These are phyloP conservation scores for Aspidapion aeneum DNA, from an alignment of 2,888 invertebrate genomes.

Conservation along the genomic window DNA sequence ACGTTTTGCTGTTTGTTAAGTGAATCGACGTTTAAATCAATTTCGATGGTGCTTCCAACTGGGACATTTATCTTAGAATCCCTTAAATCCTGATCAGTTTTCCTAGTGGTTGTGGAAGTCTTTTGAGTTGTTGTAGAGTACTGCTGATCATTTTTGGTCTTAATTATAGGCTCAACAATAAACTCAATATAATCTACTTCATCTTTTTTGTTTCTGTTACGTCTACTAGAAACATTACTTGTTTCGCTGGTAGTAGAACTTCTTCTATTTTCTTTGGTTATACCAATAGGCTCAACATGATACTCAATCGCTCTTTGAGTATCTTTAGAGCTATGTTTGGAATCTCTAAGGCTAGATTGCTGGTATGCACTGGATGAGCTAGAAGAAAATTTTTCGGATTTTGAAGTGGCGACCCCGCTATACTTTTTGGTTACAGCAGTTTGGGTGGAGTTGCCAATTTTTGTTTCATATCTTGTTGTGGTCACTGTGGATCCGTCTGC, in stretches of 20 bases:
- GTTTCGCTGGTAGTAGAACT: not conserved
- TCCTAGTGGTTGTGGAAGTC: not conserved
- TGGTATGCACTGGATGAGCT: not conserved
- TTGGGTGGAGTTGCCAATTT: constrained; percentile 34
- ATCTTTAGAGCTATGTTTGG: constrained; percentile 14
- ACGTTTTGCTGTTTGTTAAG: not conserved
- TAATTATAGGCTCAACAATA: not conserved
- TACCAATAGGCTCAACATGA: constrained; percentile 11
- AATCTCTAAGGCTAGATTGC: constrained; percentile 7
- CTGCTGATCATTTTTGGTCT: not conserved
- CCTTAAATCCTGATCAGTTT: not conserved
- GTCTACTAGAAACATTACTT: not conserved
- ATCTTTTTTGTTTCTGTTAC: not conserved
- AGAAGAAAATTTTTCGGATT: constrained; percentile 19
- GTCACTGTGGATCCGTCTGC: constrained; percentile 66
- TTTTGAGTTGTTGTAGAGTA: not conserved
- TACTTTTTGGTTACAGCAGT: constrained; percentile 24
- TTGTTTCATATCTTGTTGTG: constrained; percentile 64
- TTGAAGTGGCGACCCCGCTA: constrained; percentile 19
- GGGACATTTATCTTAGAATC: not conserved
- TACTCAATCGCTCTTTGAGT: constrained; percentile 16
- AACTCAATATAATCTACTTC: not conserved
- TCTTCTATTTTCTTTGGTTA: constrained; percentile 3
- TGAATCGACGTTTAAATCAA: not conserved
- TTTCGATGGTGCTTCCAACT: not conserved